These are phyloP conservation scores for Petrolisthes cinctipes DNA, from an alignment of 2,888 invertebrate species.

Conservation along the genomic window DNA sequence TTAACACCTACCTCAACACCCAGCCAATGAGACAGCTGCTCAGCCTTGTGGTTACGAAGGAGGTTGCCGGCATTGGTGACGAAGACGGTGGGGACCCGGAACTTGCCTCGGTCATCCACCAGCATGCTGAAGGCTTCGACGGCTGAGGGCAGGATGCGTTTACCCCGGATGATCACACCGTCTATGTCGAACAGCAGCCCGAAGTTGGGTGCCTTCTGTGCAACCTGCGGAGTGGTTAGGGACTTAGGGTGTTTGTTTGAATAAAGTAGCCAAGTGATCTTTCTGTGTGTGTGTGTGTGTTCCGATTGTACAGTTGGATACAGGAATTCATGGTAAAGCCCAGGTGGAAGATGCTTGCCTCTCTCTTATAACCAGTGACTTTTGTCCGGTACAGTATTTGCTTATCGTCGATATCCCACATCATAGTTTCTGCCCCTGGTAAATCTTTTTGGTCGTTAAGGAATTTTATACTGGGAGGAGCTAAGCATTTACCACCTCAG, in stretches of 20 bases:
- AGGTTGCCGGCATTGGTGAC: slow-evolving; percentile 79
- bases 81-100: slow-evolving; percentile 76
- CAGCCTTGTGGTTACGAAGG: slow-evolving; percentile 74
- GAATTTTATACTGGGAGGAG: too few species aligned
- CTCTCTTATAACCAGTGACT: too few species aligned
- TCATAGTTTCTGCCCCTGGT: too few species aligned
- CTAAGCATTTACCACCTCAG: too few species aligned
- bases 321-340: too few species aligned
- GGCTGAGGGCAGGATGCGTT: slow-evolving; percentile 75
- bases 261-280: not conserved
- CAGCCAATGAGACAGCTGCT: slow-evolving; percentile 75
- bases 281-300: not conserved
- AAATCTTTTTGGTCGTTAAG: too few species aligned
- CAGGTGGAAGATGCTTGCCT: not conserved
- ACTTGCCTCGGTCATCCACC: slow-evolving; percentile 73
- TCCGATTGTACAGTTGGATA: too few species aligned
- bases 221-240: not conserved
- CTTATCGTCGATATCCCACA: too few species aligned
- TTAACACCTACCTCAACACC: slow-evolving; percentile 72
- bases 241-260: not conserved
- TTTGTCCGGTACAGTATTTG: too few species aligned
- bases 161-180: slow-evolving; percentile 77
- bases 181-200: slow-evolving; percentile 80
- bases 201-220: slow-evolving; percentile 69
- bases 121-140: slow-evolving; percentile 75